Base-by-base conservation (phyloP, 2,113 vertebrate genomes). In the Malaclemys terrapin region DNA sequence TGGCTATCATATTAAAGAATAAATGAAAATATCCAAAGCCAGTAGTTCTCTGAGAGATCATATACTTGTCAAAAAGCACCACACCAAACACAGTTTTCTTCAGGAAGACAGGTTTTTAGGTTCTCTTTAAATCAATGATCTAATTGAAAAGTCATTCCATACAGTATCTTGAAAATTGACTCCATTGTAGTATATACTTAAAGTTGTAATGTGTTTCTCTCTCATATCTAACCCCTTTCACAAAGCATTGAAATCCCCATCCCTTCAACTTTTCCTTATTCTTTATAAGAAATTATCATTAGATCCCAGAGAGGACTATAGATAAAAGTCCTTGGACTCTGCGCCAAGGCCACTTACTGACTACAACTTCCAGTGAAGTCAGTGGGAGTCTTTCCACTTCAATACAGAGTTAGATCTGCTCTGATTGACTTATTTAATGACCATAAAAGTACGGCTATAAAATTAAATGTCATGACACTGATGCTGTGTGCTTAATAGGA, bases 301-400 rank as follows among this genome's bases (percentile, higher is more conserved):
- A 59, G 31, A 17, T 81, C 79, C 20, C 54, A 72, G 38, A 45
- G 57, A 53, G 75, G 50, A 31, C 22, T 79, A 72, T 75, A 89
- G 38, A 27, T 79, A 72, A 79, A 90, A 85, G 65, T 42, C 76
- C 76, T 94, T 95, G 76, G 35, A 81, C 57, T 54, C 19, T 1
- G 12, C 79, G 45, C 85, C 84, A 95, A 87, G 82, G 89, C 69
- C 31, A 57, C 57, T 95, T 47, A 10, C 16, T 85, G 91, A 47
- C 54, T 93, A n/a, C 24, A 90, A 1, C 80, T 93, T 69, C 47
- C 80, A 47, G 8, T 65, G 47, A 94, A 91, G 29, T 84, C 80
- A 57, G 88, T 78, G 29, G 80, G 80, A 96, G 47, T n/a, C 87
- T 95, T 91, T 94, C 75, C 47, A 65, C 24, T 85, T 89, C 38